Evolutionary conservation across 1,140 invertebrate species (phyloP).

Genomic region (Ceratosolen solmsi): DNA sequence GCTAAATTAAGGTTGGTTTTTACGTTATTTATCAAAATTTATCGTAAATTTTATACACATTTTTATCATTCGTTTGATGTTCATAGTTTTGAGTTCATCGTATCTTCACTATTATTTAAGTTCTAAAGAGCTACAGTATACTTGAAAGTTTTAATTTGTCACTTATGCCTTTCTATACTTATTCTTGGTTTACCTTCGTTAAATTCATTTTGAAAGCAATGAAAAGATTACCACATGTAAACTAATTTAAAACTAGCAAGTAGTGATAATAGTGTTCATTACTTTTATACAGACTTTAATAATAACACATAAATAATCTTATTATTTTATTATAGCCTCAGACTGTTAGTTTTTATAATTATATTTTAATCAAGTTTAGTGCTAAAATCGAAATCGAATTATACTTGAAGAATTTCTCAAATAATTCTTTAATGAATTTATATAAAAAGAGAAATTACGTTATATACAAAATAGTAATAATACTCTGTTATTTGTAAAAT

Average conservation of each 20-base stretch:
- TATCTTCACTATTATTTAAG: slow-evolving; percentile 9
- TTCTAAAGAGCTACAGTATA: neutral
- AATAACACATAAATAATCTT: too few species aligned
- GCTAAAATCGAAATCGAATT: too few species aligned
- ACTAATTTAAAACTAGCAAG: neutral
- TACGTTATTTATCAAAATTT: neutral
- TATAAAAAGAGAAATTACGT: too few species aligned
- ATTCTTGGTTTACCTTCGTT: neutral
- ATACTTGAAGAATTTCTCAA: too few species aligned
- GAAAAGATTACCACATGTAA: neutral
- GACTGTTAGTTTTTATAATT: too few species aligned
- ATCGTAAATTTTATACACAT: neutral
- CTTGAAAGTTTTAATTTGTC: neutral
- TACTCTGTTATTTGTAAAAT: too few species aligned
- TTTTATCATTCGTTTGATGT: neutral
- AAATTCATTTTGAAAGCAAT: neutral
- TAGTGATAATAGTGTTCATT: too few species aligned
- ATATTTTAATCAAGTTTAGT: too few species aligned
- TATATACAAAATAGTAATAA: too few species aligned
- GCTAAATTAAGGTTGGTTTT: neutral
- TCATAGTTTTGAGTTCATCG: neutral
- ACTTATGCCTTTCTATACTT: neutral
- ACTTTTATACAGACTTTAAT: too few species aligned
- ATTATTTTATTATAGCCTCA: too few species aligned
- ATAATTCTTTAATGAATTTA: too few species aligned